Base-by-base conservation (phyloP, 2,888 invertebrate species). In the Pinctada fucata region DNA sequence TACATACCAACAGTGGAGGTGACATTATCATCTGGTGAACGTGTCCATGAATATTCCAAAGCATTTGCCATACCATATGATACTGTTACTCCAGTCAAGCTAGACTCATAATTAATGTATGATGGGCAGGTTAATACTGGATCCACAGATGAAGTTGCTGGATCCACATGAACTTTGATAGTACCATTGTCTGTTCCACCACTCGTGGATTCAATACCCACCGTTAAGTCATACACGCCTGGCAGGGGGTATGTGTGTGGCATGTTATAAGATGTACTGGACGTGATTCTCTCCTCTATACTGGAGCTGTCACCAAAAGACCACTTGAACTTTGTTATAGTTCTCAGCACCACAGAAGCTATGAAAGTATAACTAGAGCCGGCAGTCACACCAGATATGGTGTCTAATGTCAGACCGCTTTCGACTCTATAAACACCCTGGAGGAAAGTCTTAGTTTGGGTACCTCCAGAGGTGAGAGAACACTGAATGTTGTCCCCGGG, bases 231-330 rank as follows among this genome's bases (percentile, higher is more conserved):
- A 68, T 84, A 85, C 8, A 68, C 72, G 3, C 83, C 86, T 13
- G 85, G 78, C 49, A 83, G 80, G 16, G 80, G 3, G 72, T 79
- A 86, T 0, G 82, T 84, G 72, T 86, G 83, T 10, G 76, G 16
- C 3, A 68, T 52, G 13, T 64, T 75, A 58, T 64, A 52, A 8
- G 8, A 47, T 48, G 64, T 51, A 45, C 58, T 8, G 16, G 79
- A 64, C 5, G 69, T 51, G 8, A 73, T 70, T 64, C 52, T 64
- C 5, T 16, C 63, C 31, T 71, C 31, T 65, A 47, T 69, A 48
- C 10, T 75, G 31, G 76, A 72, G 13, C 79, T 81, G 71, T 86
- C 86, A 10, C 83, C 84, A 78, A 84, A 84, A 16, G 72, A 68
- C 84, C 83, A 84, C 3, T 69, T 63, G 49, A 82, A 83, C 4